Base-by-base conservation (phyloP, 2,888 invertebrate genomes). In the Mythimna impura region DNA sequence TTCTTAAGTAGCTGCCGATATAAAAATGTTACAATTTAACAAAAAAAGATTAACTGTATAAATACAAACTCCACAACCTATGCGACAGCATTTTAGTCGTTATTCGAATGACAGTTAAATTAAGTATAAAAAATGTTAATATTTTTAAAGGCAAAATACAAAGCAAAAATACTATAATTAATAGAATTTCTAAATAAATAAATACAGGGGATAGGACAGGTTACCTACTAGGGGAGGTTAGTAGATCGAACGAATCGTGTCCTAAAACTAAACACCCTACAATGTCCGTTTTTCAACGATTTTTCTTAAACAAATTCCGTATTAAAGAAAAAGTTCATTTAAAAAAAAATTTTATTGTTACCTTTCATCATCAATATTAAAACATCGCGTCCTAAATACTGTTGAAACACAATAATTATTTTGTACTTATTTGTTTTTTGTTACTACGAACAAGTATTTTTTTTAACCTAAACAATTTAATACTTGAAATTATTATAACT, bases 1-100 rank as follows among this genome's bases (percentile, higher is more conserved):
- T 87, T 86, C 88, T 93, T 96, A 96, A 95, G 95, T 95, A 94
- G 93, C 94, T 93, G 96, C 95, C 95, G 94, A 92, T 93, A 92
- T 91, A 92, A 94, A 95, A 92, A 91, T 92, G 91, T 90, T 91
- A 93, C 84, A 93, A 89, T 90, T 93, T 93, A 94, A 94, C 94
- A 94, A 93, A 91, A n/a, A 90, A 90, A 91, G 89, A 87, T 77
- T 84, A 85, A 88, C 85, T 86, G 88, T 88, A 93, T 91, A 94
- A 93, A 93, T 92, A 93, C 89, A 91, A 91, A 87, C 85, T 91
- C 91, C 93, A 94, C 93, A 94, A 94, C 92, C 92, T 90, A 84
- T 89, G 81, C 85, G 89, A 87, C 83, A 88, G 87, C 84, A 86
- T 88, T 83, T 85, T 75, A 87, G 82, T 83, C 82, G 85, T 80